Conservation (phyloP, 2,797 vertebrate species). For the Glyptemys insculpta region DNA sequence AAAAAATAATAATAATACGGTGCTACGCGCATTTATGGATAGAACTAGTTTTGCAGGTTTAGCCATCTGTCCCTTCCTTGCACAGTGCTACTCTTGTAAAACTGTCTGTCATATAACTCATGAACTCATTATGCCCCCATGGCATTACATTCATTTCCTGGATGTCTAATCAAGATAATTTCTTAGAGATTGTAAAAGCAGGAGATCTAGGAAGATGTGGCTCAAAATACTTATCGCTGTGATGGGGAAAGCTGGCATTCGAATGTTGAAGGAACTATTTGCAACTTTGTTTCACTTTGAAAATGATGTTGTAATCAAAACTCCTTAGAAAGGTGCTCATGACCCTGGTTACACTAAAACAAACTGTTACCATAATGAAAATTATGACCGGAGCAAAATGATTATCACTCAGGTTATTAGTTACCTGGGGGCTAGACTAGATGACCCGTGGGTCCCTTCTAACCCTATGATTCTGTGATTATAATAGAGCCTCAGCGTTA, state of each 20-base stretch:
- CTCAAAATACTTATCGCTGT: background rate
- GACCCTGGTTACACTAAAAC: background rate
- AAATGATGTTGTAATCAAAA: background rate
- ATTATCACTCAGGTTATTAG: background rate
- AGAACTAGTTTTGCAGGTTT: slow-evolving; percentile 71
- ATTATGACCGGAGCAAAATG: background rate
- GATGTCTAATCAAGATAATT: slow-evolving; percentile 42
- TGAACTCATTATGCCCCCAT: background rate
- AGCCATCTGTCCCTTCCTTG: slow-evolving; percentile 63
- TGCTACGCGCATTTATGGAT: slow-evolving; percentile 53
- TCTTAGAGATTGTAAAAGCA: slow-evolving; percentile 57
- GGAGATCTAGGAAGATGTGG: slow-evolving; percentile 34
- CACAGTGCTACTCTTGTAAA: slow-evolving; percentile 61
- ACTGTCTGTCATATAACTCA: slow-evolving; percentile 5
- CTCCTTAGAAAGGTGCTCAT: background rate
- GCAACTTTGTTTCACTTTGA: slow-evolving; percentile 2
- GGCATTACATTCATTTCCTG: slow-evolving; percentile 39
- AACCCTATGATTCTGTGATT: no score
- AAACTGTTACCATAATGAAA: background rate
- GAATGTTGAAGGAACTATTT: background rate
- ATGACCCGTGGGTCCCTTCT: no score
- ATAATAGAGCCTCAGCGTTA: no score
- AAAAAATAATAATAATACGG: background rate
- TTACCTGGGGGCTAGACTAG: no score
- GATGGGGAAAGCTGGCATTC: background rate